Base-by-base conservation (phyloP, 2,113 vertebrate species). In the Lontra canadensis region DNA sequence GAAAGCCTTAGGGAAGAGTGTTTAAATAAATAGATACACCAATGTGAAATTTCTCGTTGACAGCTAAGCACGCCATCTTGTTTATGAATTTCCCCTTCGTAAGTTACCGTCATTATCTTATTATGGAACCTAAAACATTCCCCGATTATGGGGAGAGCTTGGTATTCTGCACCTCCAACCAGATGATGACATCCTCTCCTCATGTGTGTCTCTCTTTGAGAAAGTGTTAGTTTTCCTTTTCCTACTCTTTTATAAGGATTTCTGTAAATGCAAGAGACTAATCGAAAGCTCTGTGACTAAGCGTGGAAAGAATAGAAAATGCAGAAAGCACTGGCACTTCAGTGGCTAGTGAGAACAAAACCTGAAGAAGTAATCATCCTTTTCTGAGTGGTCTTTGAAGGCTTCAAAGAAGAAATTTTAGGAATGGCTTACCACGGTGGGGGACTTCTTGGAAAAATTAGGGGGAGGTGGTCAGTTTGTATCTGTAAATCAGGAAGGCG, bases 1-100 rank as follows among this genome's bases (percentile, higher is more conserved):
- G 31, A 90, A 52, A 69, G 34, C 57, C 31, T 69, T 94, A 76
- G 11, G 39, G 29, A 6, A n/a, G 92, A 81, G 5, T 78, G 92
- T 94, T 83, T 39, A 97, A 95, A 79, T 91, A 95, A 94, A 78
- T 78, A 34, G 34, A 29, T 59, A 49, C 13, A 85, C 42, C 14
- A 93, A 57, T 73, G n/a, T 88, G 65, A 67, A 82, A 79, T 79
- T 94, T 95, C 52, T 97, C 10, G 47, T 69, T 52, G 83, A 89
- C 29, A 76, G 36, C 82, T 88, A 87, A 18, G n/a, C 3, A 34
- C 55, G 18, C 76, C 85, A 21, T 94, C 73, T 93, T 67, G 44
- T 57, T 92, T n/a, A 80, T 52, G 91, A 18, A 73, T 52, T 96
- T 93, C 88, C 26, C 52, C 49, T 81, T 88, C 36, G 42, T 15